A percentile compares a stretch with the other conserved stretches of the same genome.
phyloP scores from a whole-genome alignment of 2,113 vertebrate genomes.

The Actinemys pallida region DNA sequence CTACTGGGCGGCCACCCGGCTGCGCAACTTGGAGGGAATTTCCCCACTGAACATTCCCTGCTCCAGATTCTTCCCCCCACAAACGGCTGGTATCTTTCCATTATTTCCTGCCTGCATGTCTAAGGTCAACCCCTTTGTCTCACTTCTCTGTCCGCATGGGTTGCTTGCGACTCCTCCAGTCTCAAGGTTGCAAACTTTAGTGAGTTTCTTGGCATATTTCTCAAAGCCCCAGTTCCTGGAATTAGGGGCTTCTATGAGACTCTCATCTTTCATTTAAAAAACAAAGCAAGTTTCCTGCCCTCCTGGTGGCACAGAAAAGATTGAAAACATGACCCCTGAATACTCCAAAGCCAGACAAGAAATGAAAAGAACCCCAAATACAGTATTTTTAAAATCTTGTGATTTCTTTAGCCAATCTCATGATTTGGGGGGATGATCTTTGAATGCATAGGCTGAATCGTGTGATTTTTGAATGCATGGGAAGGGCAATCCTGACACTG shows the following conservation, averaged over 20 bases:
- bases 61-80: neutral
- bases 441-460: neutral
- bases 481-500: neutral
- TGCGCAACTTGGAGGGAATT: no score
- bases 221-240: neutral
- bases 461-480: neutral
- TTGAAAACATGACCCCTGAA: neutral
- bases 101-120: neutral
- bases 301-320: neutral
- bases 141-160: neutral
- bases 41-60: neutral
- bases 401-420: neutral
- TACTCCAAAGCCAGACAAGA: neutral
- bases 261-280: neutral
- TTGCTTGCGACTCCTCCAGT: neutral
- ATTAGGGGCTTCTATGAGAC: neutral
- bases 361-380: neutral
- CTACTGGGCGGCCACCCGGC: no score
- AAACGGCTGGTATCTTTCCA: neutral
- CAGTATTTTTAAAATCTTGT: neutral
- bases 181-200: neutral
- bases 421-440: neutral
- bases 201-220: neutral
- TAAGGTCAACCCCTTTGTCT: neutral
- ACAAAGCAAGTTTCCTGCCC: neutral